These are phyloP conservation scores for Aphelenchoides fujianensis DNA, from an alignment of 1,140 invertebrate genomes.

Conservation along the genomic window DNA sequence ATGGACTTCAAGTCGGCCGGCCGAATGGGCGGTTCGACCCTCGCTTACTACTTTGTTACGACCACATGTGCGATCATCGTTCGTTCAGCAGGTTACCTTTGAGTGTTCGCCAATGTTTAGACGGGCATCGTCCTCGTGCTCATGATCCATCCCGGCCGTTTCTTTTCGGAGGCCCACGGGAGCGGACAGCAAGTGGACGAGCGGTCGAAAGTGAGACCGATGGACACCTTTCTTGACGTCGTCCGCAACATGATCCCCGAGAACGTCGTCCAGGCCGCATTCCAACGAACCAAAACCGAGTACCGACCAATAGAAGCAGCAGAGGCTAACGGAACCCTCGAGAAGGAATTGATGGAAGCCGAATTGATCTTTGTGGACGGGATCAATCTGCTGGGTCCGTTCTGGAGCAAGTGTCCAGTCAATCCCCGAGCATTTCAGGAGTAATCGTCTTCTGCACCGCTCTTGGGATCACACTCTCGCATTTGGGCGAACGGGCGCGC, in stretches of 20 bases:
- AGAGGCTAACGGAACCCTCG: neutral
- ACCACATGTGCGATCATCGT: conserved; percentile 5
- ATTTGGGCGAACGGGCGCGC: conserved; percentile 60
- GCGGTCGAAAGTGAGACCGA: conserved; percentile 70
- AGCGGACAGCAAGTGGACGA: neutral
- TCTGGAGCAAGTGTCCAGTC: too few species aligned
- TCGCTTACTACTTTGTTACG: neutral
- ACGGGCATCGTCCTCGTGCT: neutral
- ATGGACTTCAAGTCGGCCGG: neutral
- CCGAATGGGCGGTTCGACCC: neutral
- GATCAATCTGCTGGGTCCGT: too few species aligned
- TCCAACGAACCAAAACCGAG: conserved; percentile 39
- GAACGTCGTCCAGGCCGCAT: conserved; percentile 43
- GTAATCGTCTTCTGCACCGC: conserved; percentile 66
- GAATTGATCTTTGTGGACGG: neutral
- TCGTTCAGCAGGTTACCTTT: neutral
- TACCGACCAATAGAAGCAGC: conserved; percentile 21
- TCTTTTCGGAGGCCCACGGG: neutral
- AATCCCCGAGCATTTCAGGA: conserved; percentile 65
- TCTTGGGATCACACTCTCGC: conserved; percentile 65
- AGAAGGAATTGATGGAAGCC: neutral
- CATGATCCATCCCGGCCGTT: neutral
- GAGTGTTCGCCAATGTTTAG: neutral
- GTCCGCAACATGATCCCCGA: conserved; percentile 46
- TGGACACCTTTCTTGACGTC: conserved; percentile 73